A percentile compares a stretch with the other conserved stretches of the same genome.
phyloP scores from a whole-genome alignment of 2,113 vertebrate genomes.

The Grammomys dolichurus region DNA sequence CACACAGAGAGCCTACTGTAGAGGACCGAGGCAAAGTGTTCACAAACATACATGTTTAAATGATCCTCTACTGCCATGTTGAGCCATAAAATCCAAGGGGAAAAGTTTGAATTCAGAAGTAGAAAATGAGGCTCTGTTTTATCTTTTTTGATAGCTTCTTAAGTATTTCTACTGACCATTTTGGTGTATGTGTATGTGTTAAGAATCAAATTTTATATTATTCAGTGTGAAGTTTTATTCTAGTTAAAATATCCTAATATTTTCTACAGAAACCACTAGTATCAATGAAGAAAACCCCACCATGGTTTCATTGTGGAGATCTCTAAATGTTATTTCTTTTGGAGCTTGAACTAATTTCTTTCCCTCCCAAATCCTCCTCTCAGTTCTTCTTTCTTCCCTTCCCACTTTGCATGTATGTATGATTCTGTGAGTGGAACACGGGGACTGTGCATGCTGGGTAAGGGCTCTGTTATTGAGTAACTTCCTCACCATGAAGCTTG shows the following conservation, averaged over 20 bases:
- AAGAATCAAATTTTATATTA: constrained; percentile 10
- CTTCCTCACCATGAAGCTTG: neutral
- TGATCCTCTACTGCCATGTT: neutral
- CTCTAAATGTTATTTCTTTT: constrained; percentile 45
- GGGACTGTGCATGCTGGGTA: no score
- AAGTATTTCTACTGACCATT: constrained; percentile 29
- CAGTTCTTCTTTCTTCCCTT: no score
- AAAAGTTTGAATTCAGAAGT: constrained; percentile 7
- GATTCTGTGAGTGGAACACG: neutral
- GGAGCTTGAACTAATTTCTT: neutral
- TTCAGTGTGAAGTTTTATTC: constrained; percentile 34
- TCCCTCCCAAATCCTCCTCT: neutral
- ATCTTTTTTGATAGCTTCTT: neutral
- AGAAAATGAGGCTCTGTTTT: neutral
- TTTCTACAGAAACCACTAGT: constrained; percentile 9
- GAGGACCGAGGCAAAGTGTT: neutral
- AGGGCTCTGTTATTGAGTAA: neutral
- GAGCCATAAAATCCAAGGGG: neutral
- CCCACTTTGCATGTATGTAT: neutral
- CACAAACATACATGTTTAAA: neutral
- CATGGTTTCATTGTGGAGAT: neutral
- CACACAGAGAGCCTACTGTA: neutral
- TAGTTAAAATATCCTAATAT: constrained; percentile 30
- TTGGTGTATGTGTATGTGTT: neutral
- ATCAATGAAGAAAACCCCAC: constrained; percentile 23